Evolutionary conservation across 2,888 invertebrate species (phyloP).

Genomic region (Terebella lapidaria): DNA sequence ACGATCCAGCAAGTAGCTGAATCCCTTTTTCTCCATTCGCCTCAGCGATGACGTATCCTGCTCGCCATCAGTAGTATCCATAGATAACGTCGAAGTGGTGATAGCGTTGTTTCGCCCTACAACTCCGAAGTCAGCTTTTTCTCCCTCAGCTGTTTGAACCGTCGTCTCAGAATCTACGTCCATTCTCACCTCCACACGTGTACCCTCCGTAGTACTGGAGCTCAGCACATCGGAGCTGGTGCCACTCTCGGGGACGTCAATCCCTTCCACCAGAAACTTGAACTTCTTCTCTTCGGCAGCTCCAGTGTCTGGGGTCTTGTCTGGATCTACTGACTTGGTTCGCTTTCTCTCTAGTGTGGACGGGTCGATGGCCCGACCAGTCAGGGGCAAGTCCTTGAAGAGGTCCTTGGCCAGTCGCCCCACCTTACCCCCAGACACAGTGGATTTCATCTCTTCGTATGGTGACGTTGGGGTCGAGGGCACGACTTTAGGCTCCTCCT

Average conservation of each 20-base stretch:
- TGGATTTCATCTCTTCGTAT: neutral
- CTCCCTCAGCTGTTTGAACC: neutral
- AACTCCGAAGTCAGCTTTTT: too few species aligned
- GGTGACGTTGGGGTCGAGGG: neutral
- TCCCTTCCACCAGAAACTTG: conserved; percentile 27
- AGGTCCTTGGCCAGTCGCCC: neutral
- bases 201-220: neutral
- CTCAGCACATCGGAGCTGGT: neutral
- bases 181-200: neutral
- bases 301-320: neutral
- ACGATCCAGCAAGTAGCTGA: conserved; percentile 24
- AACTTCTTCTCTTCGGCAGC: conserved; percentile 9
- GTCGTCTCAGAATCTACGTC: neutral
- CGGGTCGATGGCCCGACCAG: neutral
- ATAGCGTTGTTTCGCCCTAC: neutral
- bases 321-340: neutral
- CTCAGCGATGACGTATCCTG: neutral
- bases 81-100: neutral
- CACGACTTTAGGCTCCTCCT: neutral
- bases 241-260: conserved; percentile 21
- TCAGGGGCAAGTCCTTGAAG: neutral
- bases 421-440: neutral
- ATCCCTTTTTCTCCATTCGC: conserved; percentile 16
- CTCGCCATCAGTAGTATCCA: neutral
- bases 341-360: neutral